Base-by-base conservation (phyloP, 2,797 vertebrate genomes). In the Sitta carolinensis region DNA sequence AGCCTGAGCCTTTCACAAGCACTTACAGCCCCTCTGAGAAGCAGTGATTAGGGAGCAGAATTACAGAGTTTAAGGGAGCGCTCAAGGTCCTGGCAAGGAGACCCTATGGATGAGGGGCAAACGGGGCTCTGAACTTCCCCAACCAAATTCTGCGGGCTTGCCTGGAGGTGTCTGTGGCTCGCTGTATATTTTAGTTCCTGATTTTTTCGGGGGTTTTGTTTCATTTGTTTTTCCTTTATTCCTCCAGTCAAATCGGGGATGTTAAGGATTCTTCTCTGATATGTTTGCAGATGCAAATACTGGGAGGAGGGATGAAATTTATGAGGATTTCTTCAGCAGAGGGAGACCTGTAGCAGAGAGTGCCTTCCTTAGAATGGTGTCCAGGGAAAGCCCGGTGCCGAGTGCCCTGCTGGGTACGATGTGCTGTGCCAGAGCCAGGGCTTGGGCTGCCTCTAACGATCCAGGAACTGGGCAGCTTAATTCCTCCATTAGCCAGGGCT, bases 361-460 rank as follows among this genome's bases (percentile, higher is more conserved):
- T n/a, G 14, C 50, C 25, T 92, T 84, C 73, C 91, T 87, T 50
- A 30, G 84, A 30, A 92, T 80, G 81, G 77, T n/a, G 75, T 45
- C 0, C 6, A 27, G 89, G 94, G 94, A 94, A 94, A 27, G 32
- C 76, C 91, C 64, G 51, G 52, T 16, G 91, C 95, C 59, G 84
- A 87, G 82, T 94, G 34, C 62, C 1, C 61, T 9, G 43, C 36
- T 52, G 34, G 50, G 42, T 7, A 34, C 0, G 3, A 34, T 69
- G 84, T 38, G 58, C n/a, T 85, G 26, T 50, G 84, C 84, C 26
- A 0, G 84, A 80, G 86, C 91, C 89, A 43, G 78, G 70, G 47
- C 52, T 94, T 22, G 42, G 19, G 40, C 66, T 79, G 70, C 87
- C 79, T 75, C 69, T 23, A 17, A 61, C 5, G 63, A 72, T 89